Percentiles rank a stretch among this genome's conserved stretches.
Conservation (phyloP, 2,797 vertebrate genomes). For the Ispidina lecontei region DNA sequence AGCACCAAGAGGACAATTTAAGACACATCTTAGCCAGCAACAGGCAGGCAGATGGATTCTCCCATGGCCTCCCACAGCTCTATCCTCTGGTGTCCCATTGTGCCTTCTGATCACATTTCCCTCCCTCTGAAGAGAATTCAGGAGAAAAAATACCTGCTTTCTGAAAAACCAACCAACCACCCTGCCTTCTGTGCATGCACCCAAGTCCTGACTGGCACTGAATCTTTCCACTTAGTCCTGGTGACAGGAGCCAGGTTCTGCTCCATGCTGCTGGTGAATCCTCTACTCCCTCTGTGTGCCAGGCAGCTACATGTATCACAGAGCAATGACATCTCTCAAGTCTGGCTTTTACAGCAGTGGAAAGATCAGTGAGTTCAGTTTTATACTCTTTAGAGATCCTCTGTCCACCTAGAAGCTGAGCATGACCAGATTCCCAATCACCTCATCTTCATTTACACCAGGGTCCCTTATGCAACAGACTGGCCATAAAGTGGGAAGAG, state of each 20-base stretch:
- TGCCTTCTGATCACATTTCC: not conserved
- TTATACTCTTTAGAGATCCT: not conserved
- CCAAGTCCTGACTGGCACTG: not conserved
- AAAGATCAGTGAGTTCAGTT: not conserved
- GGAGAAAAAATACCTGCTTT: not conserved
- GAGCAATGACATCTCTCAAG: not conserved
- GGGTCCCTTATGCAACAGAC: not conserved
- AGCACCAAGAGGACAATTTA: not conserved
- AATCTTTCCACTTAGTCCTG: not conserved
- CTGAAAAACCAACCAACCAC: not conserved
- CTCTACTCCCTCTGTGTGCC: not conserved
- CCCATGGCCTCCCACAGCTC: not conserved
- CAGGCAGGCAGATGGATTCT: not conserved
- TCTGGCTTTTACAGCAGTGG: not conserved
- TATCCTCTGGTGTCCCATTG: not conserved
- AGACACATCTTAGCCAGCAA: not conserved
- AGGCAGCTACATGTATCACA: not conserved
- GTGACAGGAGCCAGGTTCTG: not conserved
- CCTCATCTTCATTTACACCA: not conserved
- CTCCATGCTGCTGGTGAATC: not conserved
- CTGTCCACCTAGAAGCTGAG: not conserved
- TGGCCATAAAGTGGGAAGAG: not conserved
- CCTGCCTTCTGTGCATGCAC: not conserved
- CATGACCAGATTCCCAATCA: not conserved
- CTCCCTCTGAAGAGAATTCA: not conserved